Percentiles rank a stretch among this genome's conserved stretches.
Evolutionary conservation across 30 jellyfish, hydroid and myxozoan species (phyloP).

Genomic region (Pelagia noctiluca): DNA sequence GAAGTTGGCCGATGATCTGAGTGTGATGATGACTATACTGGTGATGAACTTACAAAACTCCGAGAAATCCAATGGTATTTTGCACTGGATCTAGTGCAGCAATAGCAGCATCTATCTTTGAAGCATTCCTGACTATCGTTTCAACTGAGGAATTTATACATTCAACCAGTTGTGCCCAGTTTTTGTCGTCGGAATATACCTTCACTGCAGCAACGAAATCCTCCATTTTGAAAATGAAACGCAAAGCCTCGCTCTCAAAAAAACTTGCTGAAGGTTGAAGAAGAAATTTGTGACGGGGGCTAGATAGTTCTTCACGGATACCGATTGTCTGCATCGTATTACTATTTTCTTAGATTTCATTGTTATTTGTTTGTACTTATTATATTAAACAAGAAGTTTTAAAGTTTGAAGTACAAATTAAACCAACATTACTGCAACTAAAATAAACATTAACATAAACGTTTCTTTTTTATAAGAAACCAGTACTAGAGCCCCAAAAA

Average conservation of each 20-base stretch:
- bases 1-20: too few relatives aligned
- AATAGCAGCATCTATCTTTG: slow-evolving; percentile 89
- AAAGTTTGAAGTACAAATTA: too few relatives aligned
- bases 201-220: slow-evolving; percentile 93
- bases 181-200: slow-evolving; percentile 85
- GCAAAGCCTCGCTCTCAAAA: slow-evolving; percentile 7
- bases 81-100: slow-evolving; percentile 87
- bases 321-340: too few relatives aligned
- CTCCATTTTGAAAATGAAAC: slow-evolving; percentile 68
- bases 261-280: neutral
- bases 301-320: too few relatives aligned
- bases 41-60: slow-evolving; percentile 68
- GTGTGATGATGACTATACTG: neutral
- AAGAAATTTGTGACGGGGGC: neutral
- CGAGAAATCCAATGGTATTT: slow-evolving; percentile 81
- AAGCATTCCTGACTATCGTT: slow-evolving; percentile 78
- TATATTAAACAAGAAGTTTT: too few relatives aligned
- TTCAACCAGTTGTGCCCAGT: slow-evolving; percentile 86
- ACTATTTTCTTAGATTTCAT: too few relatives aligned
- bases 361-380: too few relatives aligned
- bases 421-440: too few relatives aligned
- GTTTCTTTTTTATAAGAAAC: too few relatives aligned
- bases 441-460: too few relatives aligned
- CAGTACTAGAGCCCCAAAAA: too few relatives aligned
- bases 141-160: slow-evolving; percentile 81